phyloP scores from a whole-genome alignment of 2,113 vertebrate genomes.

The Neolamprologus ventralis region DNA sequence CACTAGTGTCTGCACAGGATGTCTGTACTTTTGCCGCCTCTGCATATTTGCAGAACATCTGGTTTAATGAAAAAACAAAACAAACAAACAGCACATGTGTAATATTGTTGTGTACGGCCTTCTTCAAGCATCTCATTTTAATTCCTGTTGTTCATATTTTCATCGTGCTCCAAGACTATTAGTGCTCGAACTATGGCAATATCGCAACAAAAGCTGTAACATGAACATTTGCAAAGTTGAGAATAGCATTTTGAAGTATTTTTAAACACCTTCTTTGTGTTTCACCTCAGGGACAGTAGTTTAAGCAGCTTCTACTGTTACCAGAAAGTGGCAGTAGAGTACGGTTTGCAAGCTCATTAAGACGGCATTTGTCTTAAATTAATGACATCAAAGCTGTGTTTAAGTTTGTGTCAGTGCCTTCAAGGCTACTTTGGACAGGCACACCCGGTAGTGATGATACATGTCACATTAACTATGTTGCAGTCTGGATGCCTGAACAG shows the following conservation, averaged over 20 bases:
- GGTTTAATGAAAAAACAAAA: background rate
- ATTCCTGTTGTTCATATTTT: background rate
- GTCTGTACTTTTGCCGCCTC: background rate
- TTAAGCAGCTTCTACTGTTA: background rate
- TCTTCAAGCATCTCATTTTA: background rate
- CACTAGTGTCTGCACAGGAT: background rate
- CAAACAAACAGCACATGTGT: background rate
- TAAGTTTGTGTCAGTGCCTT: background rate
- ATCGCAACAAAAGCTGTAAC: background rate
- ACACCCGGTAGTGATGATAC: background rate
- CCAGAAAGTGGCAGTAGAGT: constrained; percentile 40
- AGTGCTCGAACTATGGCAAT: background rate
- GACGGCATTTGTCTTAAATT: background rate
- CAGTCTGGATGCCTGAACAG: background rate
- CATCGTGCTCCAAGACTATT: background rate
- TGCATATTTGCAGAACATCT: constrained; percentile 15
- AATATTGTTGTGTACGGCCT: background rate
- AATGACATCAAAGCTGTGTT: background rate
- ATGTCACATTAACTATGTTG: background rate
- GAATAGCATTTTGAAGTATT: background rate
- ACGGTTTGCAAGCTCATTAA: background rate
- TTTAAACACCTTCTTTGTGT: background rate
- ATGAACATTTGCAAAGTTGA: background rate
- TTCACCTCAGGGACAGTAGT: background rate
- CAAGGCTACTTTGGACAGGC: background rate